Base-by-base conservation (phyloP, 2,113 vertebrate genomes). In the Vulpes ferrilata region DNA sequence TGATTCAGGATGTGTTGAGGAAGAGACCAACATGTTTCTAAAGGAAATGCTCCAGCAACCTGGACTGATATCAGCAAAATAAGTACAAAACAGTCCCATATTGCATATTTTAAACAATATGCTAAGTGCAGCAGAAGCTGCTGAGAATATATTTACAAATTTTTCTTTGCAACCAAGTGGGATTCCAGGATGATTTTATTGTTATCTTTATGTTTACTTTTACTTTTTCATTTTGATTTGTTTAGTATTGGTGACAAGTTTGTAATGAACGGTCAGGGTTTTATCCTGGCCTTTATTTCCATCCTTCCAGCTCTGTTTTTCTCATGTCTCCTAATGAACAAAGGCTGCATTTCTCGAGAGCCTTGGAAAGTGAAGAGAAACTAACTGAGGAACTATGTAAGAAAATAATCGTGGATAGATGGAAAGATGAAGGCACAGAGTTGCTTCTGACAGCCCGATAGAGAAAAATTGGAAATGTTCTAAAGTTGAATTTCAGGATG, bases 1-100 rank as follows among this genome's bases (percentile, higher is more conserved):
- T 99, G 89, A 94, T 97, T 87, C 98, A 98, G 89, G 99, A 99
- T 96, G 88, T 98, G 9, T 92, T 88, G 89, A 98, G 99, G 98
- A 48, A 85, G 97, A 90, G 89, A 98, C 98, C 8, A 96, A 90
- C 2, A 95, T 95, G 8, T 62, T 99, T 16, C 73, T 98, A 32
- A 98, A 82, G 2, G 98, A 99, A 95, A 98, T 98, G 51, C 98
- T 98, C 60, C 85, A 97, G 59, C 96, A 99, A 51, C 96, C 98
- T 38, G 96, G 73, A 38, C 51, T 9, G 30, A 67, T 11, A 7
- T 48, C 13, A 15, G 1, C 59, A n/a, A 23, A 80, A 62, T 27
- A 59, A 81, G 20, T 11, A 13, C 43, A 65, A 27, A 84, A 32
- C 0, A 3, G 5, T 10, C 32, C 43, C 25, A 17, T 2, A 7